Percentiles rank a stretch among this genome's conserved stretches.
Conservation (phyloP, 2,888 invertebrate species). For the Melinaea menophilus region DNA sequence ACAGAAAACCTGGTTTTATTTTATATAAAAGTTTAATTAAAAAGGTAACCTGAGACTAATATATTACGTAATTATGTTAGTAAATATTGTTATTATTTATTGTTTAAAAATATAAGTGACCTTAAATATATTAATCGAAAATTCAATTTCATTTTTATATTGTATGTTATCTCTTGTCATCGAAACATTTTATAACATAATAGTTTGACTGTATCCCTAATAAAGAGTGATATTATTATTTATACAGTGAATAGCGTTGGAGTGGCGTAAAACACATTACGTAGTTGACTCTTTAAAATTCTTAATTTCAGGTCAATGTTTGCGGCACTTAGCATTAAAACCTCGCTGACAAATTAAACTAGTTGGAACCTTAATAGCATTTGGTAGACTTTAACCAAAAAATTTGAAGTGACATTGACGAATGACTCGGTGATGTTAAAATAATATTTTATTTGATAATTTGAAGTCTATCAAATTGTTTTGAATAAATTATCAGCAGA, state of each 20-base stretch:
- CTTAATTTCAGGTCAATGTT: slow-evolving; percentile 10
- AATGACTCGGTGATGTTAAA: neutral
- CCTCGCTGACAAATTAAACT: neutral
- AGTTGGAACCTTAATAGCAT: neutral
- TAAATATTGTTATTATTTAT: no score
- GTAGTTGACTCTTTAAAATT: slow-evolving; percentile 22
- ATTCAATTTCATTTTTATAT: no score
- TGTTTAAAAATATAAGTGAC: no score
- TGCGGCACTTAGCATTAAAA: neutral
- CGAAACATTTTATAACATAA: no score
- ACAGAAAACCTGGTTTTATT: no score
- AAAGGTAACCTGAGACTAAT: no score
- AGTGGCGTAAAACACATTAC: slow-evolving; percentile 48
- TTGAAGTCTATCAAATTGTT: neutral
- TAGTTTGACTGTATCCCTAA: no score
- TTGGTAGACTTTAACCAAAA: neutral
- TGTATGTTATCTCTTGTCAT: no score
- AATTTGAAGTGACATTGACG: slow-evolving; percentile 4
- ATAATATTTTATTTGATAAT: neutral
- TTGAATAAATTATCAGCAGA: slow-evolving; percentile 4
- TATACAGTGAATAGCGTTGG: slow-evolving; percentile 35
- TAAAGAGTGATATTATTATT: no score
- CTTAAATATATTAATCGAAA: no score
- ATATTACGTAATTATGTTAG: no score
- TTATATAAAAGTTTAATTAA: no score